phyloP scores from a whole-genome alignment of 1,140 invertebrate species.

The Pseudachorutes palmiensis region DNA sequence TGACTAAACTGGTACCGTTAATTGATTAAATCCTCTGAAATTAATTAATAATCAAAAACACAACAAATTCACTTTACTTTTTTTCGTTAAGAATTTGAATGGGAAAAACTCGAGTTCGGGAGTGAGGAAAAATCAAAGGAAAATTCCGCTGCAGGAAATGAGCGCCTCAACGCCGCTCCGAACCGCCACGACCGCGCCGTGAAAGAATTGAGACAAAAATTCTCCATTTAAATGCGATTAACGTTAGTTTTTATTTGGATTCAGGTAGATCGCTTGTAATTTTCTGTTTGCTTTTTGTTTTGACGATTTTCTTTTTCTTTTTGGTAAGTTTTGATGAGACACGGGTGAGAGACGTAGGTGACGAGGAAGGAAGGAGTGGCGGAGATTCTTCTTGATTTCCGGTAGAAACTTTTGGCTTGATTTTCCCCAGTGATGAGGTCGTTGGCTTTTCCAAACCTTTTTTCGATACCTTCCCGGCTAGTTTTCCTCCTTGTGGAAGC shows the following conservation, averaged over 20 bases:
- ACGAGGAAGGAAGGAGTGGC: neutral
- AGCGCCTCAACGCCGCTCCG: too few species aligned
- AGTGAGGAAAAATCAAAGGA: too few species aligned
- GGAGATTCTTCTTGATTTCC: neutral
- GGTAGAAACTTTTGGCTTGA: neutral
- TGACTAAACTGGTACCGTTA: too few species aligned
- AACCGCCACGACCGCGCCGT: too few species aligned
- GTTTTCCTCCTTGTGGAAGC: conserved; percentile 6
- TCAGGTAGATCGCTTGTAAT: neutral
- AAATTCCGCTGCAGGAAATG: too few species aligned
- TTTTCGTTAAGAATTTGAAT: too few species aligned
- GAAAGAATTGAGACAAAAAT: neutral
- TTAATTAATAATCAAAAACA: too few species aligned
- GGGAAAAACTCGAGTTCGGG: too few species aligned
- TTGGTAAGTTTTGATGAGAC: conserved; percentile 14
- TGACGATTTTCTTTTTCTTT: conserved; percentile 7
- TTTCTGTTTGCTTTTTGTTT: neutral
- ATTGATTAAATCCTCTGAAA: too few species aligned
- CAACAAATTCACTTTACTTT: too few species aligned
- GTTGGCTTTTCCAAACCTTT: neutral
- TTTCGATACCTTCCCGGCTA: neutral
- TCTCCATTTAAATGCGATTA: neutral
- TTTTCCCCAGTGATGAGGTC: neutral
- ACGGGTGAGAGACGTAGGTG: neutral
- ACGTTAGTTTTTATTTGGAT: neutral